Evolutionary conservation across 2,113 vertebrate species (phyloP).

Genomic region (Hepsetus odoe): DNA sequence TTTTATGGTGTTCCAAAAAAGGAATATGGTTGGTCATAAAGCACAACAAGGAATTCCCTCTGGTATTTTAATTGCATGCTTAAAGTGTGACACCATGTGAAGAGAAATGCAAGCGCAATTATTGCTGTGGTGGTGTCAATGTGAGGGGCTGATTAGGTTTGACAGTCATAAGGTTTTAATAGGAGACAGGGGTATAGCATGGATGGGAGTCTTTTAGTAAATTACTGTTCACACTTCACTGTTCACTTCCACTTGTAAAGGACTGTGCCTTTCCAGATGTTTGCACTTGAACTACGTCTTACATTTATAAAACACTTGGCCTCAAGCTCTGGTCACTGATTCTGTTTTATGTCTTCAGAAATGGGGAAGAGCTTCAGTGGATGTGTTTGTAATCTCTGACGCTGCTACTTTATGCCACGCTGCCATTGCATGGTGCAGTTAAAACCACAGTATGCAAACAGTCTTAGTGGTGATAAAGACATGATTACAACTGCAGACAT

Average conservation of each 20-base stretch:
- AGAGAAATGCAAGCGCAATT: constrained; percentile 68
- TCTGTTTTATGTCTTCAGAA: constrained; percentile 30
- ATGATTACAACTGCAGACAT: too few relatives aligned
- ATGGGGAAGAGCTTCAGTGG: constrained; percentile 15
- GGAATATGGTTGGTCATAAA: constrained; percentile 71
- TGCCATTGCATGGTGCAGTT: constrained; percentile 13
- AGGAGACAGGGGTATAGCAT: constrained; percentile 23
- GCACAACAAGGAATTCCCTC: constrained; percentile 68
- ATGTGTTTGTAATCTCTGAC: constrained; percentile 23
- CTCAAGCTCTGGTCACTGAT: constrained; percentile 25
- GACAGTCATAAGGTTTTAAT: constrained; percentile 51
- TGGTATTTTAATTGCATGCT: constrained; percentile 69
- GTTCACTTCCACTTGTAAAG: constrained; percentile 30
- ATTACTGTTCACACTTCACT: constrained; percentile 36
- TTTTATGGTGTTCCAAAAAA: constrained; percentile 69
- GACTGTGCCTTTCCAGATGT: constrained; percentile 14
- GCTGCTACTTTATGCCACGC: constrained; percentile 9
- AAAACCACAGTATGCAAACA: background rate
- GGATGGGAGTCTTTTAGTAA: constrained; percentile 27
- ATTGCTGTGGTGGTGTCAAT: constrained; percentile 59
- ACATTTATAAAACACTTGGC: constrained; percentile 34
- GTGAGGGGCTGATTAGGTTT: constrained; percentile 69
- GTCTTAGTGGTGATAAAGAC: background rate
- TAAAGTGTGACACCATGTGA: constrained; percentile 54
- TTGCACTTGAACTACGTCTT: constrained; percentile 22